phyloP scores from a whole-genome alignment of 2,113 vertebrate species.

The Sylvietta virens region DNA sequence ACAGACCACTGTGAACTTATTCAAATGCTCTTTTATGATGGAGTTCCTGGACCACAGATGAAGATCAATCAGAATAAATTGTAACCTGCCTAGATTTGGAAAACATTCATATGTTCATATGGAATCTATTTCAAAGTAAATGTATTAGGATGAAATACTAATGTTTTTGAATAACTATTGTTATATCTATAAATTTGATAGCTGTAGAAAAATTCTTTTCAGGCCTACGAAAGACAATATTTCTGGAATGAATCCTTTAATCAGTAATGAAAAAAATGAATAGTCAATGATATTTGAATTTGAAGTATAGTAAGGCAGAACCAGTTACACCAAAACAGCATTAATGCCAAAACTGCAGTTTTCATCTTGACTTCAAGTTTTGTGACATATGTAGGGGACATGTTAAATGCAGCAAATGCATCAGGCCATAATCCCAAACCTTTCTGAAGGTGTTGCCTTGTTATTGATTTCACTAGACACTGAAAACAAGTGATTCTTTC shows the following conservation, averaged over 20 bases:
- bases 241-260: not conserved
- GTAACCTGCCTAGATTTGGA: not conserved
- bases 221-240: not conserved
- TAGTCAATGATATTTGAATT: not conserved
- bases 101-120: not conserved
- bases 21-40: not conserved
- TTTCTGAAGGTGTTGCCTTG: not conserved
- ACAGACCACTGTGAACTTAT: not conserved
- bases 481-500: not conserved
- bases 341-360: not conserved
- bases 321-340: not conserved
- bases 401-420: not conserved
- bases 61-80: not conserved
- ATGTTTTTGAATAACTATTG: not conserved
- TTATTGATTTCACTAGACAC: not conserved
- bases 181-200: not conserved
- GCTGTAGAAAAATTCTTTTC: not conserved
- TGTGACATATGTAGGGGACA: accelerated
- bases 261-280: not conserved
- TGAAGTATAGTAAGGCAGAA: not conserved
- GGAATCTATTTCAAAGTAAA: not conserved
- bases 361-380: not conserved
- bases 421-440: not conserved
- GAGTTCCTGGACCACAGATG: not conserved
- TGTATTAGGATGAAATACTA: not conserved